Evolutionary conservation across 2,113 vertebrate genomes (phyloP).

Genomic region (Notothenia rossii): DNA sequence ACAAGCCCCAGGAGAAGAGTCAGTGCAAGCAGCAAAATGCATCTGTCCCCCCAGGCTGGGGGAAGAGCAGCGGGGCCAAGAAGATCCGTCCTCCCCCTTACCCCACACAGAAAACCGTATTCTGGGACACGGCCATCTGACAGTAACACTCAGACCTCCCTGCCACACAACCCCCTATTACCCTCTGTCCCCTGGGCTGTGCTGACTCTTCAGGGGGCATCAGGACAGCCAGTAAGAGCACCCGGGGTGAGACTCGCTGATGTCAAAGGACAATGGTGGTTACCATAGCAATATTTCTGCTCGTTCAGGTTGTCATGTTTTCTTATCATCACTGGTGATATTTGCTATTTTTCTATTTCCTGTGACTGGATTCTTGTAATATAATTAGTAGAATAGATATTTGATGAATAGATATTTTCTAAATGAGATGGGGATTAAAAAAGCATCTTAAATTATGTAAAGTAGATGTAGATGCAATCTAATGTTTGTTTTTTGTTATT

Average conservation of each 20-base stretch:
- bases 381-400: constrained; percentile 86
- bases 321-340: constrained; percentile 85
- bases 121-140: constrained; percentile 99
- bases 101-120: constrained; percentile 93
- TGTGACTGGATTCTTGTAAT: constrained; percentile 84
- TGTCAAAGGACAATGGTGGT: constrained; percentile 81
- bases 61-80: constrained; percentile 90
- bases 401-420: constrained; percentile 88
- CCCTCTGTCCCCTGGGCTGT: constrained; percentile 41
- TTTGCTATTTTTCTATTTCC: constrained; percentile 88
- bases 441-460: constrained; percentile 80
- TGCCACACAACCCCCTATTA: constrained; percentile 61
- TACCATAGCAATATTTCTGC: constrained; percentile 87
- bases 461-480: constrained; percentile 82
- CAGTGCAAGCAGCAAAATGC: constrained; percentile 93
- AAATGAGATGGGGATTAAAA: constrained; percentile 80
- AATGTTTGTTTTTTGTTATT: constrained; percentile 75
- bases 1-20: constrained; percentile 65
- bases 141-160: constrained; percentile 57
- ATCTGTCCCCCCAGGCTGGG: constrained; percentile 90
- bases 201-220: constrained; percentile 47
- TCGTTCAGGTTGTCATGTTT: constrained; percentile 86
- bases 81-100: constrained; percentile 95
- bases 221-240: constrained; percentile 61
- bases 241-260: constrained; percentile 63